Conservation (phyloP, 2,888 invertebrate species). For the Pemphredon lugubris region DNA sequence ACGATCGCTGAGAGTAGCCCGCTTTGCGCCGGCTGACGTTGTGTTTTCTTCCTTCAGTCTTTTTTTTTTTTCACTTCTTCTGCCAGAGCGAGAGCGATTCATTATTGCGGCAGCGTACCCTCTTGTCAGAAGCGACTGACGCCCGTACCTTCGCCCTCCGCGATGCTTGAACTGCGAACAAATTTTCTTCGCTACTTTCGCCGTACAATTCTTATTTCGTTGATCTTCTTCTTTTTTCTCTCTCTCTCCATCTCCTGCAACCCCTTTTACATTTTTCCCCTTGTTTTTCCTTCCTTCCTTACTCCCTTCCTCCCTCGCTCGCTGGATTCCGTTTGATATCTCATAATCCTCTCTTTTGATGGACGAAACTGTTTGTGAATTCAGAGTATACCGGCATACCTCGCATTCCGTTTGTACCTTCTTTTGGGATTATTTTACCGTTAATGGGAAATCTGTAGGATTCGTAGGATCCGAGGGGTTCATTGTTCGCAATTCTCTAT, state of each 20-base stretch:
- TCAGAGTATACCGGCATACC: constrained; percentile 12
- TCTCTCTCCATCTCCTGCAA: neutral
- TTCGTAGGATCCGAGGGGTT: neutral
- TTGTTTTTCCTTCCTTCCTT: neutral
- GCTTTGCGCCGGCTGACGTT: constrained; percentile 12
- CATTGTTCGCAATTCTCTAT: constrained; percentile 9
- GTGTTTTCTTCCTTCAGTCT: constrained; percentile 11
- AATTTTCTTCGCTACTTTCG: constrained; percentile 31
- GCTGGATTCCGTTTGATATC: neutral
- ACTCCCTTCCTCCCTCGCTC: neutral
- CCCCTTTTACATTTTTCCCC: neutral
- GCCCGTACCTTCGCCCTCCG: constrained; percentile 51
- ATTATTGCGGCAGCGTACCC: constrained; percentile 69
- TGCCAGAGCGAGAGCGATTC: constrained; percentile 64
- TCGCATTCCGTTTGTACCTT: constrained; percentile 1
- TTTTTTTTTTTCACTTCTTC: constrained; percentile 13
- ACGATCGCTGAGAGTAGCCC: constrained; percentile 13
- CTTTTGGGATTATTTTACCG: constrained; percentile 18
- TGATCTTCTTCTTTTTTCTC: too few relatives aligned
- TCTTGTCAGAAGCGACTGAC: constrained; percentile 69
- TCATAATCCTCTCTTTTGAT: constrained; percentile 9
- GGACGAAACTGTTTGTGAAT: constrained; percentile 22
- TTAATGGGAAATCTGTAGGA: constrained; percentile 7
- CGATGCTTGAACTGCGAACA: constrained; percentile 22
- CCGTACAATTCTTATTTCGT: neutral